Base-by-base conservation (phyloP, 2,888 invertebrate species). In the Pammene aurita region DNA sequence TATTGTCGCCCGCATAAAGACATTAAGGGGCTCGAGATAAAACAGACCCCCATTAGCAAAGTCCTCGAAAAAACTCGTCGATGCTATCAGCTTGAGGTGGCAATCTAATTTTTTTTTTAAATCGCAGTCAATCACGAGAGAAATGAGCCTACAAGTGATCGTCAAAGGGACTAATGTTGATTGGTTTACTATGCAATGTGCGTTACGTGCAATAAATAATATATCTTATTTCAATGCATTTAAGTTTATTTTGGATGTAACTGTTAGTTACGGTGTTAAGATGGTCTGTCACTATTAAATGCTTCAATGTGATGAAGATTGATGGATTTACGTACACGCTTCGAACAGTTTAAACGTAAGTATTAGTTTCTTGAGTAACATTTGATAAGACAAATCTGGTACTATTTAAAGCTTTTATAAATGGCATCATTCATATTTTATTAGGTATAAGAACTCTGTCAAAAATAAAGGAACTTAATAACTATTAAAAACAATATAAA, bases 1-100 rank as follows among this genome's bases (percentile, higher is more conserved):
- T 92, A 92, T 86, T 84, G 85, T 86, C 89, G 73, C 91, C 91
- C 90, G 90, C 90, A 90, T 90, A 89, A 90, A 86, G 81, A 89
- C 86, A 90, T 92, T 92, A 91, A 84, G 84, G 84, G 82, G 80
- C 82, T 80, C 76, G 91, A 92, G 91, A 92, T 92, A 92, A 92
- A 92, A 90, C 92, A 92, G 92, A 84, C 86, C 75, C 84, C 91
- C 89, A 92, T 92, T 92, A 92, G 89, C 78, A 80, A 83, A 76
- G 80, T 79, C 83, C 80, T 80, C 80, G 77, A 80, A 87, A 88
- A 90, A 89, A 80, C 73, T 84, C 82, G 81, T 80, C 89, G 90
- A 91, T 87, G 80, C 80, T 84, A 91, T 91, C 90, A 79, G 80
- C 81, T 85, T 80, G 87, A 90, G 89, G 91, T 89, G 92, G 89